Evolutionary conservation across 2,888 invertebrate genomes (phyloP), one percentile per base, ranked within the genome.

Genomic region (Scelioninae gen. 1): DNA sequence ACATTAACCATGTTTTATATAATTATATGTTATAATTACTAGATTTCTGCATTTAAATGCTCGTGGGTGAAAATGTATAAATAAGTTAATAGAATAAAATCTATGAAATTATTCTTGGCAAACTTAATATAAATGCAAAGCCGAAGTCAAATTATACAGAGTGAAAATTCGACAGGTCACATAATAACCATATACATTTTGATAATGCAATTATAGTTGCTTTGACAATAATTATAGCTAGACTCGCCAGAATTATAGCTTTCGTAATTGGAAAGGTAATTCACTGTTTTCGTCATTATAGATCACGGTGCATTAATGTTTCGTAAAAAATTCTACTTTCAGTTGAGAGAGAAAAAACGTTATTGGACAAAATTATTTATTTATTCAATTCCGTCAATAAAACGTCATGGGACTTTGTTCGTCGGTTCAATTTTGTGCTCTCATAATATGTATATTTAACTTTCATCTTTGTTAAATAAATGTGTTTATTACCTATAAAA

Each of bases 181-280:
- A 16, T 34, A 31, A 69, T 69, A 43, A 72, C 51, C 51, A 11
- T 53, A n/a, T 72, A 72, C 72, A 74, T 74, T 74, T 63, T 55
- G 34, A 74, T 74, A 74, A 74, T 63, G 32, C 45, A 74, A 63
- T 74, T 74, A 63, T 45, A 34, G 55, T 55, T 43, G 47, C 69
- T 69, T 58, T 69, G 58, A 69, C 58, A 58, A 58, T 69, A 69
- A 69, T 69, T 58, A 69, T 56, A 69, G 34, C 69, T 10, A 34
- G 58, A 34, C 10, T 38, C 16, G 38, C 16, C 10, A 34, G 47
- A 69, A 69, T 58, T 69, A 58, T 34, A 56, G 47, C 47, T n/a
- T 34, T 56, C 56, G 58, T 47, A 58, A 69, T 69, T 69, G 69
- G 32, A 45, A 32, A 38, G 56, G 34, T 38, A 58, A 69, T 69